Evolutionary conservation across 2,888 invertebrate species (phyloP), one percentile per base, ranked within the genome.

Genomic region (Tinea semifulvella): DNA sequence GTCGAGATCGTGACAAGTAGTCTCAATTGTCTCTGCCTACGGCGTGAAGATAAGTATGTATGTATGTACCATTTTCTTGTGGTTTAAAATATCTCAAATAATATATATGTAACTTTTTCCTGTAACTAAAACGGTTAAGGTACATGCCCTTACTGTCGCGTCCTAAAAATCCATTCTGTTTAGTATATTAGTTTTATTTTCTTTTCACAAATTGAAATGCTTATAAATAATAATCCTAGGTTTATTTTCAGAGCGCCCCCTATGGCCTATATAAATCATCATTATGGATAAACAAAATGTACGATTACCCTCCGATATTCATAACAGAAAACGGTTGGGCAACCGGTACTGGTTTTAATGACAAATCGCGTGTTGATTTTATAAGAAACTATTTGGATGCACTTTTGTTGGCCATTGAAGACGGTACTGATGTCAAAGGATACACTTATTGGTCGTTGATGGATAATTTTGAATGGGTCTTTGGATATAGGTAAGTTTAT

Each of bases 401-500:
- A 1, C 36, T 85, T 16, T 51, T 82, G 16, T 54, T 77, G 2
- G 84, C 84, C 0, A 57, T 84, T 6, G 76, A 81, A 47, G 83
- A 84, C 27, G 81, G 80, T 0, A 73, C 81, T 0, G 57, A 76
- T 1, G 61, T 84, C 0, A 56, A 52, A 19, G 86, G 85, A 0
- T 88, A 87, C 52, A 81, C 84, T 0, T 79, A 75, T 1, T 88
- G 89, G 88, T 85, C 85, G 36, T 64, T 89, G 0, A 73, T 88
- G 72, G 90, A 90, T 53, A 88, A 86, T 53, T 83, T 88, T 35
- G 88, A 89, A 55, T 89, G 88, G 88, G 57, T 55, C 0, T 60
- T 63, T 28, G 88, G 88, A 0, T 86, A 79, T 48, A 74, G 69
- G 81, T 85, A 54, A 65, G 66, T 58, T 26, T 43, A 17, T 31